A percentile compares a stretch with the other conserved stretches of the same genome.
Conservation (phyloP, 2,888 invertebrate genomes). For the Lissonota sp. region DNA sequence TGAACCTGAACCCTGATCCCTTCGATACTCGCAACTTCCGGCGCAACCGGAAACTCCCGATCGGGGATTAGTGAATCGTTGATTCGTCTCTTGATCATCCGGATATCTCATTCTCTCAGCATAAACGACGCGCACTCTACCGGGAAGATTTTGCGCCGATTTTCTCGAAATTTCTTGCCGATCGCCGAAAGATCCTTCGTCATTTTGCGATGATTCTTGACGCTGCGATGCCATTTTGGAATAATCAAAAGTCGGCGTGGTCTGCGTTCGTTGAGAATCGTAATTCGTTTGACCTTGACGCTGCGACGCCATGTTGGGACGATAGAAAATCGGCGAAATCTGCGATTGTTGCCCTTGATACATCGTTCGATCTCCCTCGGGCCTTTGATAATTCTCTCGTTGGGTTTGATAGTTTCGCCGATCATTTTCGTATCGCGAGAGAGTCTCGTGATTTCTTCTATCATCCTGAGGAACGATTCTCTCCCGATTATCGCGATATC, state of each 20-base stretch:
- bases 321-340: background rate
- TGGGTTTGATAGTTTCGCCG: conserved; percentile 15
- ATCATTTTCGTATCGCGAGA: conserved; percentile 20
- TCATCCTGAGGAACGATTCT: conserved; percentile 8
- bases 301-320: background rate
- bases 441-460: conserved; percentile 10
- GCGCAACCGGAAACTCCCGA: conserved; percentile 16
- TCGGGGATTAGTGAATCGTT: background rate
- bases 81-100: conserved; percentile 15
- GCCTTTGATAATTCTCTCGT: conserved; percentile 33
- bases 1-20: conserved; percentile 21
- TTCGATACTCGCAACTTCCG: conserved; percentile 30
- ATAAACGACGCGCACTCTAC: conserved; percentile 45
- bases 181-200: conserved; percentile 26
- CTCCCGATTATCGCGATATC: conserved; percentile 30
- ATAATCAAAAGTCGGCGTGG: conserved; percentile 10
- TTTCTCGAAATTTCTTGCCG: conserved; percentile 19
- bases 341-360: background rate
- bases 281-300: conserved; percentile 14
- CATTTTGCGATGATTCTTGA: conserved; percentile 9
- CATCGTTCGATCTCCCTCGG: background rate
- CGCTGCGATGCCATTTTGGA: background rate
- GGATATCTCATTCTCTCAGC: conserved; percentile 44
- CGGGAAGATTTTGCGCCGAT: conserved; percentile 5
- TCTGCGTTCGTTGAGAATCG: conserved; percentile 2